These are phyloP conservation scores for Eupithecia pulchellata DNA, from an alignment of 2,888 invertebrate species.

Conservation along the genomic window DNA sequence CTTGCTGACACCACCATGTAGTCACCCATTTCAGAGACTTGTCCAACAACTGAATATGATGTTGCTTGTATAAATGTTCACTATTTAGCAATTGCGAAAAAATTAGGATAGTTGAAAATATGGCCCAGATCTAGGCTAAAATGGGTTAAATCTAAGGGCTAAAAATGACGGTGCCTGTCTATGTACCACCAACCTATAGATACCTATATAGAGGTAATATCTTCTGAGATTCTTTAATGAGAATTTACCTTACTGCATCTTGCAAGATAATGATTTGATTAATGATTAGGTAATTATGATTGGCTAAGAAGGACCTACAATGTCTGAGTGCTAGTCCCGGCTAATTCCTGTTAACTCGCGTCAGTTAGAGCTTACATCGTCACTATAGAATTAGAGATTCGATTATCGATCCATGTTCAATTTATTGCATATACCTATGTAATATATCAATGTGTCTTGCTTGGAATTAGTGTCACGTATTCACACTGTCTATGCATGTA, in stretches of 20 bases:
- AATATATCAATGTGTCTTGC: conserved; percentile 62
- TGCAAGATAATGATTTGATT: background rate
- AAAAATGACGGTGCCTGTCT: background rate
- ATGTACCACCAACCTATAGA: too few species aligned
- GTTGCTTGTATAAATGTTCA: too few species aligned
- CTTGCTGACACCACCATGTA: too few species aligned
- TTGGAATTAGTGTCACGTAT: conserved; percentile 64
- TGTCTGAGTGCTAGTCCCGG: conserved; percentile 18
- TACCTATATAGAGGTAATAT: background rate
- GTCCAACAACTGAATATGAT: too few species aligned
- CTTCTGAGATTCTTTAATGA: background rate
- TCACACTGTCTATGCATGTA: conserved; percentile 53
- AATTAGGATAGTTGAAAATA: too few species aligned
- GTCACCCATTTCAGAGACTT: too few species aligned
- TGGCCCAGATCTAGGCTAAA: too few species aligned
- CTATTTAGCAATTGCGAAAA: too few species aligned
- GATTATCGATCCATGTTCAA: conserved; percentile 58
- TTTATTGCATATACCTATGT: conserved; percentile 65
- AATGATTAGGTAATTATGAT: background rate
- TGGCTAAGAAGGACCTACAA: background rate
- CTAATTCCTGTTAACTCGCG: conserved; percentile 24
- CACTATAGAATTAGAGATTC: conserved; percentile 56
- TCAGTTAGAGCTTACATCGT: conserved; percentile 37
- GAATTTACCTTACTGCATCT: background rate
- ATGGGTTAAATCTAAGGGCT: background rate